Percentiles rank a stretch among this genome's conserved stretches.
These are phyloP conservation scores for Drosophila subsilvestris DNA, from an alignment of 2,888 invertebrate species.

Conservation along the genomic window DNA sequence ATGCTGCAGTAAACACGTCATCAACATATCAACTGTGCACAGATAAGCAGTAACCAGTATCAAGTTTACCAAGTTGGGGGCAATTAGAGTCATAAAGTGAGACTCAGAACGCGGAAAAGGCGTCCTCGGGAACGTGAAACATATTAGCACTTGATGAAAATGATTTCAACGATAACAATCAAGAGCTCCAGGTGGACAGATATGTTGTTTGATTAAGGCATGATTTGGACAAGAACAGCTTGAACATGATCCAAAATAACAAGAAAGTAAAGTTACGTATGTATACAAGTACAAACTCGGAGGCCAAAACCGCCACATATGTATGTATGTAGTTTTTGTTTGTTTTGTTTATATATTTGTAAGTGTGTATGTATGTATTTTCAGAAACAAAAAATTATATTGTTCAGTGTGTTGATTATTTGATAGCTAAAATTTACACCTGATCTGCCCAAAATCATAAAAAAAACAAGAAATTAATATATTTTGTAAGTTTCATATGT, in stretches of 20 bases:
- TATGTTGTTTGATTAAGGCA: conserved; percentile 6
- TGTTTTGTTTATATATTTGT: no score
- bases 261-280: no score
- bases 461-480: no score
- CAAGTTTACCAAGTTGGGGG: conserved; percentile 65
- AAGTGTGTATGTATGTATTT: no score
- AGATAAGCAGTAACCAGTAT: conserved; percentile 75
- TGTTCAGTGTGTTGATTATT: no score
- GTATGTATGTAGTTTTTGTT: no score
- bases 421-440: no score
- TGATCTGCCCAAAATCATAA: no score
- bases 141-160: conserved; percentile 49
- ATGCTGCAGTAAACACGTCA: conserved; percentile 83
- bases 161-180: conserved; percentile 42
- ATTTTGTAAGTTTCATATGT: no score
- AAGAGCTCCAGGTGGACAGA: conserved; percentile 40
- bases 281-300: no score
- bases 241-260: background rate
- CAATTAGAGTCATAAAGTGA: conserved; percentile 75
- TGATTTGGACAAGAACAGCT: background rate
- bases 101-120: conserved; percentile 75
- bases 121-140: conserved; percentile 63
- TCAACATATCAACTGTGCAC: conserved; percentile 79
- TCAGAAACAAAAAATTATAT: no score
- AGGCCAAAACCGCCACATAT: no score